Percentiles rank a stretch among this genome's conserved stretches.
Evolutionary conservation across 2,113 vertebrate species (phyloP).

Genomic region (Larimichthys polyactis): DNA sequence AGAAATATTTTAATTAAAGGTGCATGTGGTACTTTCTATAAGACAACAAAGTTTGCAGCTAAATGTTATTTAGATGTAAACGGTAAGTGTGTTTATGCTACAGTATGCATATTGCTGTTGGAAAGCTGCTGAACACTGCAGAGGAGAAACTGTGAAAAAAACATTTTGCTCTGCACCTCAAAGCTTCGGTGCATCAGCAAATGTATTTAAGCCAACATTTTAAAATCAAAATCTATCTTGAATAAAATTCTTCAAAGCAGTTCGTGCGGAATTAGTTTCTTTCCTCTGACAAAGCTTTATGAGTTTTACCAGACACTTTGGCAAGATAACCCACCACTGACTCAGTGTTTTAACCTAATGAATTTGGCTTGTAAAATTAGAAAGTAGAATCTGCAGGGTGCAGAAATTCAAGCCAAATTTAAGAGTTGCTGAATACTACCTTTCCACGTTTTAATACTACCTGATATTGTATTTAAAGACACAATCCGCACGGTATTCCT

Average conservation of each 20-base stretch:
- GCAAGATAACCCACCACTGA: background rate
- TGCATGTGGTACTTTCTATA: background rate
- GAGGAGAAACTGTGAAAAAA: background rate
- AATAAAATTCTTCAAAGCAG: background rate
- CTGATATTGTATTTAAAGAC: background rate
- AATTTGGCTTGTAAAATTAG: background rate
- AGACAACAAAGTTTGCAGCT: background rate
- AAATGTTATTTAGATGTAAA: background rate
- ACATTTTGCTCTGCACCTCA: background rate
- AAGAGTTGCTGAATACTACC: background rate
- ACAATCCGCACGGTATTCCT: background rate
- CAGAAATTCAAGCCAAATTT: background rate
- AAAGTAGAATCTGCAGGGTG: background rate
- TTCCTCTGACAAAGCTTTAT: constrained; percentile 4
- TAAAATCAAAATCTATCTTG: background rate
- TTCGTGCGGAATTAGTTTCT: background rate
- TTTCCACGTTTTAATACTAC: background rate
- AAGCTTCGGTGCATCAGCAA: constrained; percentile 10
- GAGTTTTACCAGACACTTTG: constrained; percentile 5
- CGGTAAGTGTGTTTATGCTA: background rate
- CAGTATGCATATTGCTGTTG: too few species aligned
- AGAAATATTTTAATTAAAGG: background rate
- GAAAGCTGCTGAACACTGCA: constrained; percentile 29
- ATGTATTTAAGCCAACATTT: background rate
- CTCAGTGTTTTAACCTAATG: background rate